Base-by-base conservation (phyloP, 2,113 vertebrate genomes). In the Herpailurus yagouaroundi region DNA sequence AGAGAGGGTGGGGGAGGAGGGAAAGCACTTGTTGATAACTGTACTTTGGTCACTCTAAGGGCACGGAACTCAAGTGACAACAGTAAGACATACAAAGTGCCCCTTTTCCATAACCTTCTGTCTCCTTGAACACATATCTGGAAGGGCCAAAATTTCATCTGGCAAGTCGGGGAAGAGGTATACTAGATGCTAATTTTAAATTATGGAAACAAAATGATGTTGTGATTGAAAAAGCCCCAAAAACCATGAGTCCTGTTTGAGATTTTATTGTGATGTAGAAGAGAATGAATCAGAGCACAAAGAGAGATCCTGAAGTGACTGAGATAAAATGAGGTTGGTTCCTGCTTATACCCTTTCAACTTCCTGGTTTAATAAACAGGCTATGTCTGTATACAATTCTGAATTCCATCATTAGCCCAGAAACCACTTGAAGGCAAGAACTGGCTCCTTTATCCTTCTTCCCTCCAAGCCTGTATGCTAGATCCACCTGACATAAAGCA, bases 1-100 rank as follows among this genome's bases (percentile, higher is more conserved):
- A 57, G 45, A 1, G 6, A 63, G 25, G 12, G 19, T 0, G 5
- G 48, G 13, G 9, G 4, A 0, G 1, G 12, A 57, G 55, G 52
- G 23, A 12, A 16, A 29, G 29, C 45, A 9, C 74, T 64, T 9
- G 31, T 5, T 21, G 31, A 14, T 18, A 38, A 27, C 1, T 7
- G 11, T 77, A 27, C 38, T 11, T 21, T 33, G 31, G 21, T 60
- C 13, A 19, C 14, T 93, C 73, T 55, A n/a, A 68, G 23, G 55
- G 4, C 25, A 45, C 7, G 19, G 57, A n/a, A 85, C 29, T 21
- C 73, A 74, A 41, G 27, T 71, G 55, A 88, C 48, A 52, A 16
- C 4, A 89, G 23, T 14, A 55, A 48, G 29, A 73, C 33, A n/a
- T 18, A 50, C 7, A 41, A 38, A 52, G n/a, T 45, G 18, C 21